These are phyloP conservation scores for Gobionotothen gibberifrons DNA, from an alignment of 2,797 vertebrate genomes.

Conservation along the genomic window DNA sequence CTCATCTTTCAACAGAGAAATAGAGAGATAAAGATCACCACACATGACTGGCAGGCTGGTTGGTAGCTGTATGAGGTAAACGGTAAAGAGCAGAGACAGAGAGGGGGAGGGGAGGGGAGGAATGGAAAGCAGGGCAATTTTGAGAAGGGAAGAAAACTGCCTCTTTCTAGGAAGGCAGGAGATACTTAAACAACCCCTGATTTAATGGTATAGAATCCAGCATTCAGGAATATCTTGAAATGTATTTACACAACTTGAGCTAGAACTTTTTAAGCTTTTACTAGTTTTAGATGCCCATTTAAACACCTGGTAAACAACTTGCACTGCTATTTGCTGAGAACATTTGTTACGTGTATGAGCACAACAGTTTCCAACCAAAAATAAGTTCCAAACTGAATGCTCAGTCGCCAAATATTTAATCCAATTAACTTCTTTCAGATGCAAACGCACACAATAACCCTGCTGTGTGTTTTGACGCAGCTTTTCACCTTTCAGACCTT, in stretches of 20 bases:
- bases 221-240: neutral
- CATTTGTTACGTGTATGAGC: neutral
- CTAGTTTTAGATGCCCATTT: neutral
- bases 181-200: neutral
- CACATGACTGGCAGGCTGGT: neutral
- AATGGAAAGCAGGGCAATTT: constrained; percentile 28
- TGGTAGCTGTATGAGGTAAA: constrained; percentile 47
- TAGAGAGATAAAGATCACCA: neutral
- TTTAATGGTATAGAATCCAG: neutral
- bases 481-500: constrained; percentile 25
- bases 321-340: neutral
- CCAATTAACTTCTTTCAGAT: constrained; percentile 6
- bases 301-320: neutral
- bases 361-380: neutral
- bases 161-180: constrained; percentile 19
- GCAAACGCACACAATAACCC: neutral
- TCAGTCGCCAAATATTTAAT: neutral
- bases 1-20: constrained; percentile 11
- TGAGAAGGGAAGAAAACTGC: constrained; percentile 17
- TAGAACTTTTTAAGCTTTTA: neutral
- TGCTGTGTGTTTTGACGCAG: constrained; percentile 11
- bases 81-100: constrained; percentile 20
- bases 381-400: neutral
- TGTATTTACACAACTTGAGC: neutral
- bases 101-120: constrained; percentile 64